Base-by-base conservation (phyloP, 2,888 invertebrate species). In the Matsumyia berberina region DNA sequence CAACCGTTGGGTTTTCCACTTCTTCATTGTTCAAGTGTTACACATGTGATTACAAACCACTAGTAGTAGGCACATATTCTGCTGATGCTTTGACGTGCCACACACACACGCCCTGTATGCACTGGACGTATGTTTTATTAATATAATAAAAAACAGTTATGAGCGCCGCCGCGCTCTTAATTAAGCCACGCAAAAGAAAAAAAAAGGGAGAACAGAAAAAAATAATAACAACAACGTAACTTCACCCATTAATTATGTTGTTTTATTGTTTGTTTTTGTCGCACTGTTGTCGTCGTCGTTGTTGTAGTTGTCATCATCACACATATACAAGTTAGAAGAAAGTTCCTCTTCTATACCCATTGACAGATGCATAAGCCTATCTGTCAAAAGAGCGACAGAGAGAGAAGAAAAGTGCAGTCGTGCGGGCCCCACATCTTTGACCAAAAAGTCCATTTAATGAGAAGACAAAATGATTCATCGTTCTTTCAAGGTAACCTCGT, bases 61-160 rank as follows among this genome's bases (percentile, higher is more conserved):
- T 24, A 24, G 24, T 49, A n/a, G n/a, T n/a, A n/a, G n/a, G 12
- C 35, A 72, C 31, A 58, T 49, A 51, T 64, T 24, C 24, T 4
- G 1, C 24, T 24, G 24, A 24, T 24, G 24, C 24, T 24, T 24
- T 24, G 24, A 24, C 24, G 24, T 24, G n/a, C n/a, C n/a, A 24
- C 24, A 24, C 24, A 24, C 24, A 24, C 24, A 24, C 24, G 1
- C 24, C 4, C 64, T 44, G 69, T 70, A 66, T 64, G n/a, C n/a
- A n/a, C n/a, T n/a, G 78, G 72, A 78, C 37, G 70, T 78, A 64
- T 70, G 70, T 82, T 82, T 81, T 79, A 79, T 79, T 80, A 76
- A 76, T 76, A 85, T 80, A 70, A 85, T 85, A 85, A 85, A 85
- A 81, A 85, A 85, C 85, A 85, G 85, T 85, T 85, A 85, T 85